Evolutionary conservation across 30 jellyfish, hydroid and myxozoan species (phyloP).

Genomic region (Turritopsis rubra): DNA sequence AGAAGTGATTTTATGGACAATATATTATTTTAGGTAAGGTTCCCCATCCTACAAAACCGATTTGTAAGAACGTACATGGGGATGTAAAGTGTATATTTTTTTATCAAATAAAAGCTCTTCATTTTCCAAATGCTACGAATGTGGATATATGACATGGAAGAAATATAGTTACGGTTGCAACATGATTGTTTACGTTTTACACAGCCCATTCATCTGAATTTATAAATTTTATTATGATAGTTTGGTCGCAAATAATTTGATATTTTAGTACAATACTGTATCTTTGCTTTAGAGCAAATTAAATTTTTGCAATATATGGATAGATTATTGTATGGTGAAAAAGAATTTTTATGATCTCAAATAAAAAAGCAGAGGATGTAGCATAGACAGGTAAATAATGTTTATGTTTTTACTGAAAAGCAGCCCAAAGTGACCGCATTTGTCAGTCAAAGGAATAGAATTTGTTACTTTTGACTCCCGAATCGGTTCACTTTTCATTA

Average conservation of each 20-base stretch:
- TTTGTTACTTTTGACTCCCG: too few relatives aligned
- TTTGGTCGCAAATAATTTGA: background rate
- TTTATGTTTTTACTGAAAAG: too few relatives aligned
- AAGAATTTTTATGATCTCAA: too few relatives aligned
- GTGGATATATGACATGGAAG: background rate
- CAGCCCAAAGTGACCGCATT: too few relatives aligned
- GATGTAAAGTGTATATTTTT: too few relatives aligned
- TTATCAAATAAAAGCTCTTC: background rate
- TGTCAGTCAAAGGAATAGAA: too few relatives aligned
- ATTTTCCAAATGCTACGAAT: background rate
- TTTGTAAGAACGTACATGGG: background rate
- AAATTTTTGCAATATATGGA: too few relatives aligned
- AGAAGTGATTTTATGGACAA: slow-evolving; percentile 12
- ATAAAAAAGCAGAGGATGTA: too few relatives aligned
- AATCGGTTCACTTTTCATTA: too few relatives aligned
- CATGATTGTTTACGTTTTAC: background rate
- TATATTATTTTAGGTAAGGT: slow-evolving; percentile 9
- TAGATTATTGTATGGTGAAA: too few relatives aligned
- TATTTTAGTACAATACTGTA: background rate
- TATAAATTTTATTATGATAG: background rate
- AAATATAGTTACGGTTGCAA: background rate
- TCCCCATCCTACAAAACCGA: background rate
- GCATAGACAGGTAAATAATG: too few relatives aligned
- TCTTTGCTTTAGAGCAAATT: background rate
- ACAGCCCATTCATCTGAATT: background rate